Conservation (phyloP, 2,113 vertebrate species). For the Zapornia atra region DNA sequence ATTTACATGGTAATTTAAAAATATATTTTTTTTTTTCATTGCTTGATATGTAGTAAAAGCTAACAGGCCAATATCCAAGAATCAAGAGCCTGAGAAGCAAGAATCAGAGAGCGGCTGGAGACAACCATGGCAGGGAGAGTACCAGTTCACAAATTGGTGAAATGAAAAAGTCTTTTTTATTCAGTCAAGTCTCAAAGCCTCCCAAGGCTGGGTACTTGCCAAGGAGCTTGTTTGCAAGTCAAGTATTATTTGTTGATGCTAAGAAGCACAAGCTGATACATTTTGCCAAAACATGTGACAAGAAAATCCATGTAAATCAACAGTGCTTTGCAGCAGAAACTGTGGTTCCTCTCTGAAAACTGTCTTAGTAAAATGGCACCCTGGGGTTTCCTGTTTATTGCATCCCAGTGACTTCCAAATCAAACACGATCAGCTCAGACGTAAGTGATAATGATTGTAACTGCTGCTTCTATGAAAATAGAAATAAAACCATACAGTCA, state of each 20-base stretch:
- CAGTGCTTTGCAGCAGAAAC: constrained; percentile 22
- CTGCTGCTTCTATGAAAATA: constrained; percentile 24
- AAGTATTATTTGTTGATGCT: constrained; percentile 65
- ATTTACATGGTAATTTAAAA: constrained; percentile 69
- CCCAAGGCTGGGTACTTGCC: constrained; percentile 23
- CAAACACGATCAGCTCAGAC: constrained; percentile 1
- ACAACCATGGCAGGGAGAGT: background rate
- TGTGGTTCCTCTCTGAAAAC: constrained; percentile 25
- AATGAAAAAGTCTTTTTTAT: background rate
- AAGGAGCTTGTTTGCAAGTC: constrained; percentile 62
- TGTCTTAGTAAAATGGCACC: constrained; percentile 45
- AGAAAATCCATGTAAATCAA: constrained; percentile 65
- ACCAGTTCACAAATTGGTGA: background rate
- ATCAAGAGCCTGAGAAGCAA: background rate
- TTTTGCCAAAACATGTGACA: constrained; percentile 65
- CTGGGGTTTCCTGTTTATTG: constrained; percentile 50
- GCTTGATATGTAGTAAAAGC: background rate
- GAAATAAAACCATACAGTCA: background rate
- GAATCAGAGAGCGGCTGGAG: background rate
- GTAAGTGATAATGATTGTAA: constrained; percentile 24
- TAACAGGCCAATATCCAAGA: background rate
- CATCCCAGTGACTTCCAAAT: constrained; percentile 49
- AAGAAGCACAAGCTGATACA: constrained; percentile 52
- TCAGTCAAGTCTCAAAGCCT: background rate
- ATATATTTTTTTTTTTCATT: constrained; percentile 50